Evolutionary conservation across 2,888 invertebrate genomes (phyloP).

Genomic region (Polia nebulosa): DNA sequence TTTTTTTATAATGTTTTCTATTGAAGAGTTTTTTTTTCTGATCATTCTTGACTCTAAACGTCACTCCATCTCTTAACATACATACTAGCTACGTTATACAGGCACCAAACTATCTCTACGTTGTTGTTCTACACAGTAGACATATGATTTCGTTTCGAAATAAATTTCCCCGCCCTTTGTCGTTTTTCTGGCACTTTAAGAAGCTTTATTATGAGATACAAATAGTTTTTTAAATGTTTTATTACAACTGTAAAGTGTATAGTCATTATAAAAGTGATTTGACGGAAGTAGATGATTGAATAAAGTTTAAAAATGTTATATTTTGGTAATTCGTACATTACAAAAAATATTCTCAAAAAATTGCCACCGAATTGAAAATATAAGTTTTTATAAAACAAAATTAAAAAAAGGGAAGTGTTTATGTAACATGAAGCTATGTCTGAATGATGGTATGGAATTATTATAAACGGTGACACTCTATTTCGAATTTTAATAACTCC

Average conservation of each 20-base stretch:
- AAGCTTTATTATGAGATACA: slow-evolving; percentile 65
- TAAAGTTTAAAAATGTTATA: slow-evolving; percentile 41
- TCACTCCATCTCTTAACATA: slow-evolving; percentile 65
- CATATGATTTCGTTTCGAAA: slow-evolving; percentile 90
- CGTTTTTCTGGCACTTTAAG: slow-evolving; percentile 73
- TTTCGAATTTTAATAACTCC: slow-evolving; percentile 84
- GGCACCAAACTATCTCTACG: slow-evolving; percentile 84
- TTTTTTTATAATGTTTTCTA: slow-evolving; percentile 3
- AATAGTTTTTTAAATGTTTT: slow-evolving; percentile 59
- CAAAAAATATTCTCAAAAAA: slow-evolving; percentile 48
- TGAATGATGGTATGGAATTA: slow-evolving; percentile 67
- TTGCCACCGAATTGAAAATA: slow-evolving; percentile 67
- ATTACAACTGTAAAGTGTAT: slow-evolving; percentile 60
- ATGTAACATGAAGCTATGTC: slow-evolving; percentile 44
- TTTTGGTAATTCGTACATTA: slow-evolving; percentile 54
- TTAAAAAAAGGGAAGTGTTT: slow-evolving; percentile 60
- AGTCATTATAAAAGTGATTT: slow-evolving; percentile 47
- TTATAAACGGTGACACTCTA: slow-evolving; percentile 82
- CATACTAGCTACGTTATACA: slow-evolving; percentile 74
- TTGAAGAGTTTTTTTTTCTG: slow-evolving; percentile 27
- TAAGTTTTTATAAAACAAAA: slow-evolving; percentile 46
- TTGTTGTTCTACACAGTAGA: slow-evolving; percentile 91
- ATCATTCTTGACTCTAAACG: slow-evolving; percentile 43
- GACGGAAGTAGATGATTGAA: slow-evolving; percentile 42
- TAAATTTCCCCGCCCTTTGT: slow-evolving; percentile 83